phyloP scores from a whole-genome alignment of 2,797 vertebrate genomes.

The Propithecus deckenii region DNA sequence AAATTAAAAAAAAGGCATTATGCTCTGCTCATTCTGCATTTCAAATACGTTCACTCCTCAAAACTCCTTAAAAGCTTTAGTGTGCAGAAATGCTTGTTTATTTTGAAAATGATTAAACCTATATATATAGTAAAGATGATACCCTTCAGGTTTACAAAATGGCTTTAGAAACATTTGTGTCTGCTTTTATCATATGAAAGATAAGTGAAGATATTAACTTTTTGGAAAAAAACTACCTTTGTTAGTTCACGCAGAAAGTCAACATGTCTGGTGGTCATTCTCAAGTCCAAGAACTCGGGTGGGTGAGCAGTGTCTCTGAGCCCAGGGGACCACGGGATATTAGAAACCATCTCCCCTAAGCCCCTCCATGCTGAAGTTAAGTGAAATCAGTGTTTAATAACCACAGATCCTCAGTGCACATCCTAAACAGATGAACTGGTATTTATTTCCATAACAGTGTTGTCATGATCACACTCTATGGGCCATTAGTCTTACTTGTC shows the following conservation, averaged over 20 bases:
- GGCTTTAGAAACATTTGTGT: neutral
- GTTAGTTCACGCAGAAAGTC: neutral
- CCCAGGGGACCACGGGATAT: neutral
- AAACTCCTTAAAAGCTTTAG: neutral
- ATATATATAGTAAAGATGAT: neutral
- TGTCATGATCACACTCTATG: conserved; percentile 65
- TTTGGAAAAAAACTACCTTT: neutral
- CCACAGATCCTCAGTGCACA: conserved; percentile 45
- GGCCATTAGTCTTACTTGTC: conserved; percentile 55
- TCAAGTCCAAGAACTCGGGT: neutral
- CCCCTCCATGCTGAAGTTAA: neutral
- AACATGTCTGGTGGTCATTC: neutral
- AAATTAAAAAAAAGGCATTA: neutral
- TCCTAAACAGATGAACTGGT: conserved; percentile 73
- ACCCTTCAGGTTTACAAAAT: neutral
- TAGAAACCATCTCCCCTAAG: neutral
- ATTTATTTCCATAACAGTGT: conserved; percentile 70
- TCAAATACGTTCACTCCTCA: no score
- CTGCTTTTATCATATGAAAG: neutral
- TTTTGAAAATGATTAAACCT: neutral
- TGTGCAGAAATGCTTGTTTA: neutral
- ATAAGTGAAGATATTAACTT: neutral
- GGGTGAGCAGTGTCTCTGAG: neutral
- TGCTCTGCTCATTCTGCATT: neutral
- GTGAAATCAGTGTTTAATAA: conserved; percentile 29